A percentile compares a stretch with the other conserved stretches of the same genome.
Evolutionary conservation across 2,888 invertebrate species (phyloP).

Genomic region (Pterostichus niger): DNA sequence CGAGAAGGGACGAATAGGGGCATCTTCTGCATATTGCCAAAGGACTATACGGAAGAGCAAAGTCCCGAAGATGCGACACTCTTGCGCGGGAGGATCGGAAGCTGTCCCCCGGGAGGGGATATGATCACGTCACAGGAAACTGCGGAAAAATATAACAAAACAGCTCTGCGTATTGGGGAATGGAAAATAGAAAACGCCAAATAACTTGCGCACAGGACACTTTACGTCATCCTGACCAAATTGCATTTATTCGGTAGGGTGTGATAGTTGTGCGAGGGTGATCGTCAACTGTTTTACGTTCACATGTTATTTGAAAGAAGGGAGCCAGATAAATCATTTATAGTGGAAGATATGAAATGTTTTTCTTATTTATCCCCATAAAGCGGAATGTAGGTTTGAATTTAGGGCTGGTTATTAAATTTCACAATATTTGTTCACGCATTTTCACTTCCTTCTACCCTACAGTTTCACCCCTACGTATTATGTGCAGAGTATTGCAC

Average conservation of each 20-base stretch:
- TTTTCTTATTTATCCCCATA: conserved; percentile 41
- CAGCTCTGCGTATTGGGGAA: conserved; percentile 67
- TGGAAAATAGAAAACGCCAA: conserved; percentile 66
- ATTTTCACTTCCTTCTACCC: conserved; percentile 10
- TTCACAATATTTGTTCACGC: conserved; percentile 37
- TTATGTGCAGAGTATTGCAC: conserved; percentile 30
- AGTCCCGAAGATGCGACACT: conserved; percentile 39
- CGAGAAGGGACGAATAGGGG: neutral
- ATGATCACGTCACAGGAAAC: conserved; percentile 67
- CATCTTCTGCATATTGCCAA: conserved; percentile 58
- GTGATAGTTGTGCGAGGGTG: conserved; percentile 17
- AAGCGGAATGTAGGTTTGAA: neutral
- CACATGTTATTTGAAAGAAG: neutral
- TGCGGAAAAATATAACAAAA: conserved; percentile 67
- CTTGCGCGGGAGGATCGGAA: conserved; percentile 33
- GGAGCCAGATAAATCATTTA: conserved; percentile 33
- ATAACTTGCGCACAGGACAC: conserved; percentile 62
- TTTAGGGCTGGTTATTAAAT: conserved; percentile 44
- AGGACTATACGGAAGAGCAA: conserved; percentile 10
- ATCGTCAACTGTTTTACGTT: conserved; percentile 34
- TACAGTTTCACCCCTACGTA: neutral
- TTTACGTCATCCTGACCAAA: conserved; percentile 58
- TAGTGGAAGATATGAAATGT: conserved; percentile 32
- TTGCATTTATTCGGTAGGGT: conserved; percentile 41
- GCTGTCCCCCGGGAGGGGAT: conserved; percentile 58